Evolutionary conservation across 2,888 invertebrate species (phyloP).

Genomic region (Mythimna pallens): DNA sequence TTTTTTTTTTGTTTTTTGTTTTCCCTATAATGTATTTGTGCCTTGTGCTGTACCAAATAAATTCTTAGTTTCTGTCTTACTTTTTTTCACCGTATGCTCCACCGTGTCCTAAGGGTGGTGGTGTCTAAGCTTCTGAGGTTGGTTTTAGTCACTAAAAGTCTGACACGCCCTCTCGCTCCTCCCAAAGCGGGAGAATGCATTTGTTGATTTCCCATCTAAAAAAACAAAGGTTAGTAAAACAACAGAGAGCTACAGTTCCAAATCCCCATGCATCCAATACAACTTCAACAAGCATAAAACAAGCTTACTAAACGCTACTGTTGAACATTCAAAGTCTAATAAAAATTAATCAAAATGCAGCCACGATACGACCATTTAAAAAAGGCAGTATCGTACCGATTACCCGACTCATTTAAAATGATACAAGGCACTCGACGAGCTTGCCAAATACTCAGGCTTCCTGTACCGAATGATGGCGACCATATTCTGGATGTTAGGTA

Average conservation of each 20-base stretch:
- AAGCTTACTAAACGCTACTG: slow-evolving; percentile 46
- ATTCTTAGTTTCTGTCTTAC: too few species aligned
- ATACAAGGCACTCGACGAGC: slow-evolving; percentile 82
- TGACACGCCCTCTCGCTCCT: too few species aligned
- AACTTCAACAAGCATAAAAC: slow-evolving; percentile 36
- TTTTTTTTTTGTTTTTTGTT: too few species aligned
- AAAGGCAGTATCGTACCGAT: slow-evolving; percentile 78
- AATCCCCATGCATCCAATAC: slow-evolving; percentile 7
- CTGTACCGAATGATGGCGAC: slow-evolving; percentile 61
- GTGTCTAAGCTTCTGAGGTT: too few species aligned
- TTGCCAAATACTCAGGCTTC: slow-evolving; percentile 85
- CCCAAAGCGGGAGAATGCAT: too few species aligned
- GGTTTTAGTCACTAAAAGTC: too few species aligned
- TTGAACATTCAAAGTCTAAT: slow-evolving; percentile 58
- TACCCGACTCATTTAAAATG: slow-evolving; percentile 88
- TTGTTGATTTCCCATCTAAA: too few species aligned
- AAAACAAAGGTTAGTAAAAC: not conserved
- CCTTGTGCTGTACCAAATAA: too few species aligned
- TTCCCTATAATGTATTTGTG: too few species aligned
- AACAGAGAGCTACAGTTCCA: not conserved
- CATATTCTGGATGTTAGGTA: slow-evolving; percentile 64
- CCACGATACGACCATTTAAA: slow-evolving; percentile 64
- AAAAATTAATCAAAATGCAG: slow-evolving; percentile 64
- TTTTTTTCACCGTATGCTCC: too few species aligned
- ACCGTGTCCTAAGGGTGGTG: too few species aligned